Conservation (phyloP, 2,888 invertebrate species). For the Apamea epomidion region DNA sequence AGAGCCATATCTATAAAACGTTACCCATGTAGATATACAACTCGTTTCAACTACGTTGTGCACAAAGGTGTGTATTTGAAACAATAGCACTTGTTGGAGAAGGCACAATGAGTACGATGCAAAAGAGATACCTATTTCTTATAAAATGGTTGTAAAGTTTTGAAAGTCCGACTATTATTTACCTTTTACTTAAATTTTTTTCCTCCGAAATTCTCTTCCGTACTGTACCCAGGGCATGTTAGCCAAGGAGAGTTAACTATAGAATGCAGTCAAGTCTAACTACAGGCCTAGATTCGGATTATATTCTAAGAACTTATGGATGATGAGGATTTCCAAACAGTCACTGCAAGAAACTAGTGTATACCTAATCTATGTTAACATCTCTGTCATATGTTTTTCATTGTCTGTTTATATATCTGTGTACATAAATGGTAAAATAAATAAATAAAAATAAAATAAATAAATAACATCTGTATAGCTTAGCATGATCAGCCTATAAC, state of each 20-base stretch:
- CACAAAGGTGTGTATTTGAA: conserved; percentile 17
- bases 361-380: not conserved
- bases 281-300: not conserved
- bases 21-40: not conserved
- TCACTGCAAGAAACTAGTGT: not conserved
- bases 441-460: no score
- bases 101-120: conserved; percentile 4
- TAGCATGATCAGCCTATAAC: not conserved
- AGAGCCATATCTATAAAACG: not conserved
- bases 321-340: not conserved
- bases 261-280: not conserved
- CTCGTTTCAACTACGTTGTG: conserved; percentile 26
- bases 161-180: not conserved
- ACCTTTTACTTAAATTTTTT: not conserved
- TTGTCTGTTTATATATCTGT: no score
- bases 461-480: not conserved
- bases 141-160: not conserved
- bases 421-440: no score
- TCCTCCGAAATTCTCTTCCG: not conserved
- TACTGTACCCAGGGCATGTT: no score
- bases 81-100: conserved; percentile 34
- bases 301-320: not conserved
- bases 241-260: not conserved
- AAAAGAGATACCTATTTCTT: not conserved
- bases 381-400: no score